Percentiles rank a stretch among this genome's conserved stretches.
Conservation (phyloP, 1,140 invertebrate genomes). For the Calephelis virginiensis region DNA sequence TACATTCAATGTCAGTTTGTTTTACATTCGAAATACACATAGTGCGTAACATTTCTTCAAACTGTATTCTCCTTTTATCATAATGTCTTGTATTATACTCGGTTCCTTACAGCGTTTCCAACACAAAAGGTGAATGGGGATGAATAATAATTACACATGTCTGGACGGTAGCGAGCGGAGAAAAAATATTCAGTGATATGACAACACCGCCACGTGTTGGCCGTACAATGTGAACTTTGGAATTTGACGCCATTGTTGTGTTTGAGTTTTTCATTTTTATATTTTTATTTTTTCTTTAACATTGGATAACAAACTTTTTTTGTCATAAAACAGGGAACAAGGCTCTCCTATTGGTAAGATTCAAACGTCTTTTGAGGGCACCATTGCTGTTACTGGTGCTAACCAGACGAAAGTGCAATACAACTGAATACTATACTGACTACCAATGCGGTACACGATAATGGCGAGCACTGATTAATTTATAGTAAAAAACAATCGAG, state of each 20-base stretch:
- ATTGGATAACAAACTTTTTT: not conserved
- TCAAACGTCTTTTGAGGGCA: no score
- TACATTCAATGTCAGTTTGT: constrained; percentile 77
- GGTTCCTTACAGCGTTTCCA: constrained; percentile 57
- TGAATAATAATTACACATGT: constrained; percentile 72
- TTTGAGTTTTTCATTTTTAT: constrained; percentile 34
- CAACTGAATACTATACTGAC: no score
- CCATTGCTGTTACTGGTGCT: no score
- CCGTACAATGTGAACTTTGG: constrained; percentile 46
- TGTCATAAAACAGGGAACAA: no score
- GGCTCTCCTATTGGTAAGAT: no score
- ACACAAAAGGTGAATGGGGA: constrained; percentile 66
- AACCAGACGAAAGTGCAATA: no score
- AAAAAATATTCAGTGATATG: constrained; percentile 63
- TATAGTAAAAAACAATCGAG: no score
- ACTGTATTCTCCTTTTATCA: constrained; percentile 55
- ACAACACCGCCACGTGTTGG: constrained; percentile 67
- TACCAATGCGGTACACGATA: no score
- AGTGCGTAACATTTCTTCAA: constrained; percentile 61
- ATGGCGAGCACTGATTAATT: no score
- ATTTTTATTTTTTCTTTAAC: constrained; percentile 19
- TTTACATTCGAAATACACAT: constrained; percentile 73
- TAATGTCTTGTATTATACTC: constrained; percentile 65
- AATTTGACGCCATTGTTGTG: constrained; percentile 39
- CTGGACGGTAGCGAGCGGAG: constrained; percentile 54